Evolutionary conservation across 2,888 invertebrate genomes (phyloP).

Genomic region (Tenodera sinensis): DNA sequence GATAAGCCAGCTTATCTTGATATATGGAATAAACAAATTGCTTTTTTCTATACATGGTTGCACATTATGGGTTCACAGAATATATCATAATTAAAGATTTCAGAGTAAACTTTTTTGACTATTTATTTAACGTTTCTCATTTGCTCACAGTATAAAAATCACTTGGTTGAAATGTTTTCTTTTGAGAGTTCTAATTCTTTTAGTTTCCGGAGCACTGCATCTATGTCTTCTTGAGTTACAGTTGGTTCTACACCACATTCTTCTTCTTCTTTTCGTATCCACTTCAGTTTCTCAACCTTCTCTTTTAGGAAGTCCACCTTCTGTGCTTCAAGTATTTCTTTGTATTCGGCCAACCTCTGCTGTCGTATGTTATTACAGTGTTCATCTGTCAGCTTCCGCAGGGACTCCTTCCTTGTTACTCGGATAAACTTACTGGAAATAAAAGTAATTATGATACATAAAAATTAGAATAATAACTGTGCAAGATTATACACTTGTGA

Average conservation of each 20-base stretch:
- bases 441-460: background rate
- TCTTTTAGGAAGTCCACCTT: slow-evolving; percentile 70
- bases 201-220: slow-evolving; percentile 45
- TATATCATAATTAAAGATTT: background rate
- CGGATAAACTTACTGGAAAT: slow-evolving; percentile 50
- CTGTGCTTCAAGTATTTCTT: slow-evolving; percentile 61
- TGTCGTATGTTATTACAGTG: slow-evolving; percentile 67
- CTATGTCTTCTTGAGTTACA: slow-evolving; percentile 65
- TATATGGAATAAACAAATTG: no score
- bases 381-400: slow-evolving; percentile 66
- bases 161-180: background rate
- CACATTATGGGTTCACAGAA: background rate
- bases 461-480: no score
- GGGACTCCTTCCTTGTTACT: slow-evolving; percentile 66
- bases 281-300: slow-evolving; percentile 66
- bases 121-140: background rate
- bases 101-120: background rate
- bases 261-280: slow-evolving; percentile 72
- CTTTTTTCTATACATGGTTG: no score
- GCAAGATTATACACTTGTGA: no score
- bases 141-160: background rate
- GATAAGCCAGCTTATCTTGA: no score
- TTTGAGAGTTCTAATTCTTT: slow-evolving; percentile 38
- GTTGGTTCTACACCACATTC: slow-evolving; percentile 62
- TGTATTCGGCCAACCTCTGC: slow-evolving; percentile 62